Base-by-base conservation (phyloP, 2,888 invertebrate species). In the Cosmorhoe ocellata region DNA sequence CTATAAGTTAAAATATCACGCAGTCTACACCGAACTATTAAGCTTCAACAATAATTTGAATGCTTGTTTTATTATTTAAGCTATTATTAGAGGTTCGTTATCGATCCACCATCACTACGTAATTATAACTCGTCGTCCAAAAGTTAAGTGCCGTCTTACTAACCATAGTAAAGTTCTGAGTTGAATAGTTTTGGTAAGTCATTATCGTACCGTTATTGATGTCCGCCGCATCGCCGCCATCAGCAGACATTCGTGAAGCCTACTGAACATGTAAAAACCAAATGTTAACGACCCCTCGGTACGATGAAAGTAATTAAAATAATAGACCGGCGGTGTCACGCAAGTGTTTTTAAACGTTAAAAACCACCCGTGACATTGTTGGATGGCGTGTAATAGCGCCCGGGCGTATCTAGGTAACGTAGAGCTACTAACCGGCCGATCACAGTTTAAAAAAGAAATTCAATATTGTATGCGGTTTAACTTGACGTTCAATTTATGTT, bases 221-320 rank as follows among this genome's bases (percentile, higher is more conserved):
- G 66, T 64, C 67, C 39, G 30, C 14, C 30, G 36, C 28, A 32
- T 26, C 10, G 33, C 39, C n/a, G 10, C 27, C 27, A 24, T 24
- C 24, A 7, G 24, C 7, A 13, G 38, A 41, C 28, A 28, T 27
- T 27, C 67, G 66, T 70, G 66, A 69, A 79, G 78, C 71, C 74
- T 73, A 69, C 71, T 71, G 70, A 74, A 74, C 72, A 74, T 74
- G 65, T 66, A 67, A 70, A 73, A 72, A 72, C 66, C 58, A 72
- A 76, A 75, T 67, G 69, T 65, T 74, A 83, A 78, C 79, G 76
- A 79, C 74, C 79, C 78, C 69, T 69, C 61, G 71, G 64, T 74
- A 81, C 78, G 76, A 78, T 76, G 76, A 81, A 84, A 81, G 81
- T 86, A 86, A 87, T 88, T 87, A 87, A 87, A 87, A 84, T 84